Base-by-base conservation (phyloP, 2,888 invertebrate species). In the Polyommatus iphigenia region DNA sequence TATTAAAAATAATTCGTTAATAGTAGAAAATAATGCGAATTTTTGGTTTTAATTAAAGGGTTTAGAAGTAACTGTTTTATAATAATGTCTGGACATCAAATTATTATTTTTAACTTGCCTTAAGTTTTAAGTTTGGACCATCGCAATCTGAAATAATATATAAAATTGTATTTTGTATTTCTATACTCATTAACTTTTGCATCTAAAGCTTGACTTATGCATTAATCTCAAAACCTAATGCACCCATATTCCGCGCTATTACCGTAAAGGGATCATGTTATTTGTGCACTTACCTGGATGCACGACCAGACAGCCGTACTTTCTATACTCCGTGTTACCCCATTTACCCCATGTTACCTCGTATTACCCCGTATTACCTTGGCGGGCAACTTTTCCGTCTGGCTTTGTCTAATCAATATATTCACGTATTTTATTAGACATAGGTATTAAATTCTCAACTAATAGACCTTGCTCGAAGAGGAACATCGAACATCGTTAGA, bases 321-420 rank as follows among this genome's bases (percentile, higher is more conserved):
- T 24, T 24, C 13, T 24, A 1, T 67, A 67, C 67, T 15, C 29
- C 29, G 5, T 32, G 67, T 15, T 67, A 67, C 29, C 67, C 29
- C 29, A 18, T 67, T 67, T 67, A 32, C 67, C 29, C 67, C 67
- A 15, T 67, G 29, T 32, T 67, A 67, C 78, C 80, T 80, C 80
- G 81, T 80, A 80, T 80, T 82, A 29, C 78, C 80, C 80, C 80
- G 81, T 80, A 80, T 80, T 82, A 82, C 81, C 81, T 81, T 79
- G 81, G 80, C 80, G 82, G 82, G 82, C 81, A 85, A 86, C 86
- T 87, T 87, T 88, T 86, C 87, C 82, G 83, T 84, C 82, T 83
- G 82, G 84, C 86, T 85, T 84, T 84, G 83, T 85, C 85, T 84
- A 85, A 86, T 86, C 86, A 84, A 86, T 85, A 84, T 81, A 81